Conservation (phyloP, 2,888 invertebrate genomes). For the Digitonthophagus gazella region DNA sequence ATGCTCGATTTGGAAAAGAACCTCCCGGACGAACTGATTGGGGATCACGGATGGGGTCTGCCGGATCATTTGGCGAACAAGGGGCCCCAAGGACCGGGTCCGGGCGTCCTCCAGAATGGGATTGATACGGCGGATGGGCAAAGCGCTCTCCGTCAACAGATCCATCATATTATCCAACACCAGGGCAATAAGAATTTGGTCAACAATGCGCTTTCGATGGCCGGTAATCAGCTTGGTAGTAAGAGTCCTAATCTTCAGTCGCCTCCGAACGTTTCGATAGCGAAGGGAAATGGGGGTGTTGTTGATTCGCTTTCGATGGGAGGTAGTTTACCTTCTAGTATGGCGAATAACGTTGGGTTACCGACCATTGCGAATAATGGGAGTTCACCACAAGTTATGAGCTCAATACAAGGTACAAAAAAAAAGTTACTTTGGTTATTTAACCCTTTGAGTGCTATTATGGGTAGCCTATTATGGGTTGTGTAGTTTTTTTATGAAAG, state of each 20-base stretch:
- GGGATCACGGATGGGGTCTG: conserved; percentile 69
- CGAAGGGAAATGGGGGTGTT: conserved; percentile 52
- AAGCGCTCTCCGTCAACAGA: conserved; percentile 51
- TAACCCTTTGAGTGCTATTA: too few species aligned
- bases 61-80: conserved; percentile 60
- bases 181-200: conserved; percentile 66
- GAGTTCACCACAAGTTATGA: conserved; percentile 69
- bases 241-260: conserved; percentile 84
- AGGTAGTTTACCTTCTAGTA: conserved; percentile 56
- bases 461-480: too few species aligned
- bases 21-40: conserved; percentile 86
- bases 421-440: too few species aligned
- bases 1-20: conserved; percentile 90
- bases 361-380: conserved; percentile 64
- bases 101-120: conserved; percentile 76
- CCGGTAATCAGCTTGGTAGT: conserved; percentile 73
- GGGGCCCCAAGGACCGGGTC: conserved; percentile 80
- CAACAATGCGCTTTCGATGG: conserved; percentile 69
- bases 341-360: conserved; percentile 51
- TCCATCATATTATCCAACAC: conserved; percentile 69
- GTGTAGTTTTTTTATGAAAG: not conserved
- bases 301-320: conserved; percentile 63
- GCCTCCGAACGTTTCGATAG: conserved; percentile 78
- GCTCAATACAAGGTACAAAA: conserved; percentile 64
- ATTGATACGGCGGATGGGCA: conserved; percentile 63